Evolutionary conservation across 2,888 invertebrate species (phyloP).

Genomic region (Andrena minutula): DNA sequence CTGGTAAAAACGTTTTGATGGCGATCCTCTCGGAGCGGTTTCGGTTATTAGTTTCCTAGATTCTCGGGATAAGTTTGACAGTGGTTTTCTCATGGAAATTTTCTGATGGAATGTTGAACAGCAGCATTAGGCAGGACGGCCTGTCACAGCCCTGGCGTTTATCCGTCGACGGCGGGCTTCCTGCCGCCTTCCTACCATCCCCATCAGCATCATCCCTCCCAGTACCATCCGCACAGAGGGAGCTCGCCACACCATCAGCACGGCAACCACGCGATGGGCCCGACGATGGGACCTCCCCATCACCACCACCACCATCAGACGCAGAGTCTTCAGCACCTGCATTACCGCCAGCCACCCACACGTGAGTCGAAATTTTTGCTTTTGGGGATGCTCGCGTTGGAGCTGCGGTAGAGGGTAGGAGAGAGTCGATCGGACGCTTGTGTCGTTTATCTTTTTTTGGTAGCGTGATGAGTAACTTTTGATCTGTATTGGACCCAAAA

Average conservation of each 20-base stretch:
- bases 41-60: no score
- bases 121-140: constrained; percentile 82
- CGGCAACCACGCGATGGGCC: constrained; percentile 80
- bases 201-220: constrained; percentile 82
- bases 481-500: no score
- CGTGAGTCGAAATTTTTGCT: constrained; percentile 74
- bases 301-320: constrained; percentile 82
- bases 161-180: constrained; percentile 81
- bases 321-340: constrained; percentile 82
- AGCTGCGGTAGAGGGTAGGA: neutral
- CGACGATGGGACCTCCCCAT: constrained; percentile 83
- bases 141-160: constrained; percentile 84
- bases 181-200: constrained; percentile 83
- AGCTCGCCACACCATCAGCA: constrained; percentile 82
- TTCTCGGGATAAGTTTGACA: neutral
- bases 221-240: constrained; percentile 82
- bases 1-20: neutral
- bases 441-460: no score
- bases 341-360: constrained; percentile 83
- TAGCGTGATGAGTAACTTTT: no score
- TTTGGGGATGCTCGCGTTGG: neutral
- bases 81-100: constrained; percentile 15
- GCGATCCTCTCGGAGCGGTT: no score
- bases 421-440: no score
- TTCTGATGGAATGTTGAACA: constrained; percentile 40